A percentile compares a stretch with the other conserved stretches of the same genome.
phyloP scores from a whole-genome alignment of 2,888 invertebrate species.

The Cepaea hortensis region DNA sequence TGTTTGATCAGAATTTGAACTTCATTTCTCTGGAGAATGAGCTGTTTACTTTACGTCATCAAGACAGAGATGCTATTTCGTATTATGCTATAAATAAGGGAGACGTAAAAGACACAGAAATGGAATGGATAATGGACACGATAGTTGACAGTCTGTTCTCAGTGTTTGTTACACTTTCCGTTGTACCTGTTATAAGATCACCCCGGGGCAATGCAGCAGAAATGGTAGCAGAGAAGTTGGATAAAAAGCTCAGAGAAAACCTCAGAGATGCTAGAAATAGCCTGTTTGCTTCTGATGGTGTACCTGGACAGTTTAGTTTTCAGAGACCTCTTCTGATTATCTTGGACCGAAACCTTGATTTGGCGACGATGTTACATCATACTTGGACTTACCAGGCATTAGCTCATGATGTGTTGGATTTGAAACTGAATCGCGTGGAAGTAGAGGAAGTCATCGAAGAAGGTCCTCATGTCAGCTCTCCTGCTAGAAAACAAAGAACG shows the following conservation, averaged over 20 bases:
- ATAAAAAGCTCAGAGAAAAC: conserved; percentile 97
- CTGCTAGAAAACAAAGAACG: conserved; percentile 69
- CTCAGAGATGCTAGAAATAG: conserved; percentile 97
- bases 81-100: conserved; percentile 96
- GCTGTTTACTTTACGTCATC: conserved; percentile 94
- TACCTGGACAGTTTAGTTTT: conserved; percentile 83
- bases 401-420: conserved; percentile 95
- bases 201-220: conserved; percentile 98
- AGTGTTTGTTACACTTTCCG: conserved; percentile 96
- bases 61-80: conserved; percentile 91
- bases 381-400: conserved; percentile 99
- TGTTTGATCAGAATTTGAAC: conserved; percentile 98
- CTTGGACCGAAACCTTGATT: conserved; percentile 94
- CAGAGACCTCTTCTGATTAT: conserved; percentile 94
- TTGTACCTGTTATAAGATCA: conserved; percentile 92
- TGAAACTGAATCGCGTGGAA: conserved; percentile 90
- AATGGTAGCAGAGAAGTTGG: conserved; percentile 96
- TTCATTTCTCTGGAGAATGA: conserved; percentile 99
- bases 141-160: conserved; percentile 98
- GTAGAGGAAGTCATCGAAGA: conserved; percentile 80
- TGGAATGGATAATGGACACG: conserved; percentile 93
- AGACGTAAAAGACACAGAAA: conserved; percentile 95
- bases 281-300: conserved; percentile 83
- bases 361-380: conserved; percentile 98
- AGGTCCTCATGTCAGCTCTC: conserved; percentile 53